Conservation (phyloP, 1,140 invertebrate genomes). For the Caenorhabditis remanei region DNA sequence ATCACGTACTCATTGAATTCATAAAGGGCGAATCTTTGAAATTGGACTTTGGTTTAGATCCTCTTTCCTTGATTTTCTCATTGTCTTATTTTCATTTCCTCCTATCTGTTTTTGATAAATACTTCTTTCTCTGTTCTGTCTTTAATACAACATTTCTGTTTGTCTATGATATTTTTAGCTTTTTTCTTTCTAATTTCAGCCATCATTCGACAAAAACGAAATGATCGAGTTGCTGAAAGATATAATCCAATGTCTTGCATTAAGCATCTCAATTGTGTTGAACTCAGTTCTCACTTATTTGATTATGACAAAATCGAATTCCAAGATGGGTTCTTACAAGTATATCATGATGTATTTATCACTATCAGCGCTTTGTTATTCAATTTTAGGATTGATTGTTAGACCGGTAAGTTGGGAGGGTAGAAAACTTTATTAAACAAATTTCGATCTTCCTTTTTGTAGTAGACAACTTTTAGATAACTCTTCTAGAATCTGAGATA, state of each 20-base stretch:
- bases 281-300: background rate
- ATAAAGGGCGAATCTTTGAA: too few species aligned
- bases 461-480: too few species aligned
- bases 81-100: too few species aligned
- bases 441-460: too few species aligned
- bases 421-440: too few species aligned
- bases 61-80: too few species aligned
- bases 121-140: background rate
- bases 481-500: too few species aligned
- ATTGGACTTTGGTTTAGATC: too few species aligned
- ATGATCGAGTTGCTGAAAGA: constrained; percentile 23
- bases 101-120: background rate
- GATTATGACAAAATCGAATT: constrained; percentile 3
- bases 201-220: background rate
- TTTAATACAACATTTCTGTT: background rate
- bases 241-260: background rate
- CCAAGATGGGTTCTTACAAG: constrained; percentile 12
- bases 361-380: constrained; percentile 6
- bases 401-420: background rate
- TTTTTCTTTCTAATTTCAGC: background rate
- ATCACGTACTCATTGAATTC: too few species aligned
- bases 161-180: background rate
- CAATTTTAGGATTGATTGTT: background rate
- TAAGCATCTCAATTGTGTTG: background rate
- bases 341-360: constrained; percentile 25